Evolutionary conservation across 2,888 invertebrate genomes (phyloP), one percentile per base, ranked within the genome.

Genomic region (Hecatera dysodea): DNA sequence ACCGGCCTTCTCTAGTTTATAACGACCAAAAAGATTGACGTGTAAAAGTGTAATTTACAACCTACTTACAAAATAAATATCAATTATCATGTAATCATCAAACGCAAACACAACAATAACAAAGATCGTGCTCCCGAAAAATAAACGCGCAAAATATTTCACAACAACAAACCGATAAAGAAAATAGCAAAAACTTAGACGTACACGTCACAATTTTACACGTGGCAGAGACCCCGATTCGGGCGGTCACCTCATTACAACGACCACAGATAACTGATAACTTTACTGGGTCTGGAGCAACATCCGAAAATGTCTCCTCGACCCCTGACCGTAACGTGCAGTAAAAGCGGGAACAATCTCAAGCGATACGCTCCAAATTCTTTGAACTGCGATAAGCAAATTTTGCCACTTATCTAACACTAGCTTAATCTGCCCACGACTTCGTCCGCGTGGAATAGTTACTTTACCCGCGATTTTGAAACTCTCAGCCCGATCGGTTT

Each of bases 241-340:
- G 1, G 4, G 0, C 57, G 72, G 64, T 44, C 75, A 56, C 33
- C 65, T 46, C 55, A 48, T 57, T 76, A 27, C 6, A 46, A 15
- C 12, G 11, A 2, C 9, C 15, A 4, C 19, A n/a, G 78, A 76
- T 72, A 72, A 61, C 19, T 33, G 78, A 76, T 72, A 72, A 61
- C 19, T 33, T 27, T 75, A 57, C 48, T 60, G 33, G 46, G 65
- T 72, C 46, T 57, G 50, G 17, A 76, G 11, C 56, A 39, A 24
- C 19, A 46, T 42, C 33, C 24, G 29, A 57, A n/a, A 48, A 22
- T 48, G 42, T 12, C 46, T 15, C 39, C 42, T 27, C 24, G 55
- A 75, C 78, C 75, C 55, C 9, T 50, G 60, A 60, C 73, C 46
- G 0, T 53, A 17, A 60, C 59, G 42, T 60, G 60, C 42, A 59